Percentiles rank a stretch among this genome's conserved stretches.
phyloP scores from a whole-genome alignment of 2,113 vertebrate genomes.

The Dipodomys ordii region DNA sequence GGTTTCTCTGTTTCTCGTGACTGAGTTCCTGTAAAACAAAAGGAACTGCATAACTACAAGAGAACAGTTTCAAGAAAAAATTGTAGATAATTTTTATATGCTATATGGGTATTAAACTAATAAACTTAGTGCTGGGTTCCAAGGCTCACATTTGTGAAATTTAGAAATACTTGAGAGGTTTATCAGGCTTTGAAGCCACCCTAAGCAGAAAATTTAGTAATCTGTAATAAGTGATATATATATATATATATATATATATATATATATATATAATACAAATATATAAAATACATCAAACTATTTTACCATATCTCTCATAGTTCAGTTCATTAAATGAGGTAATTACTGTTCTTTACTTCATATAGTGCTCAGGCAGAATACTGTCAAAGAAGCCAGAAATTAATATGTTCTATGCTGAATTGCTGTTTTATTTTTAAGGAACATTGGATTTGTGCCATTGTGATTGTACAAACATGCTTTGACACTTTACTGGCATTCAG shows the following conservation, averaged over 20 bases:
- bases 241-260: neutral
- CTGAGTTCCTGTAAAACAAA: too few relatives aligned
- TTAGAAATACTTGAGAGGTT: neutral
- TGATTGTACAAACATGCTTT: neutral
- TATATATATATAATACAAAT: neutral
- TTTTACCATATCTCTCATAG: conserved; percentile 21
- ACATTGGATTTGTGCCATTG: neutral
- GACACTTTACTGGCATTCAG: conserved; percentile 7
- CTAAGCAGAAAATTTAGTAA: neutral
- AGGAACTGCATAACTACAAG: neutral
- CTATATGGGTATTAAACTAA: conserved; percentile 25
- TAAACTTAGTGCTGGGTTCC: neutral
- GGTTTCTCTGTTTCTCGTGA: too few relatives aligned
- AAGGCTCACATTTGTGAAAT: neutral
- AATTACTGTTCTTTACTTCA: neutral
- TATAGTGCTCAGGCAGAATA: neutral
- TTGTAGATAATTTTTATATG: neutral
- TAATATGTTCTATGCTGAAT: neutral
- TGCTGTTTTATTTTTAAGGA: neutral
- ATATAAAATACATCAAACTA: neutral
- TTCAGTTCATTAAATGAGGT: conserved; percentile 3
- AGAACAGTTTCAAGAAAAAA: conserved; percentile 52
- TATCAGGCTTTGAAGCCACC: too few relatives aligned
- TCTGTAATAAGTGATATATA: neutral
- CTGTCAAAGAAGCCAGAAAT: neutral